Evolutionary conservation across 2,888 invertebrate genomes (phyloP).

Genomic region (Dryococelus australis): DNA sequence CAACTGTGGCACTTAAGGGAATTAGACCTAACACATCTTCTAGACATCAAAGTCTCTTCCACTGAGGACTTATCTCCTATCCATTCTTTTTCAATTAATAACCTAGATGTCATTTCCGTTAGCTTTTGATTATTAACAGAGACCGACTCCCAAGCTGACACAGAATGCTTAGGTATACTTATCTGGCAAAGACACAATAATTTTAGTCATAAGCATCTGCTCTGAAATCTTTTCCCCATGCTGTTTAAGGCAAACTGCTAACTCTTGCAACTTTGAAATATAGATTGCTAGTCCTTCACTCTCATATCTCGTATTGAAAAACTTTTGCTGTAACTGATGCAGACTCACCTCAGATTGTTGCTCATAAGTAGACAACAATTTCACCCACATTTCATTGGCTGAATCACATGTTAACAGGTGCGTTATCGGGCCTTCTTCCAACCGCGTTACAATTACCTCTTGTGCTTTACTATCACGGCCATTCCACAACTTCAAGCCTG

Average conservation of each 20-base stretch:
- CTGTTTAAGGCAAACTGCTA: not conserved
- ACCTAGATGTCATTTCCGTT: not conserved
- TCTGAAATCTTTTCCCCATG: not conserved
- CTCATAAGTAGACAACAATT: not conserved
- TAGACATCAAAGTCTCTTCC: not conserved
- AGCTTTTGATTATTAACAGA: not conserved
- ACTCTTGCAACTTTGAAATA: not conserved
- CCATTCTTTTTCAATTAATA: not conserved
- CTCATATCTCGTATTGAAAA: not conserved
- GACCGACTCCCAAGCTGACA: not conserved
- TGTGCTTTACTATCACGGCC: not conserved
- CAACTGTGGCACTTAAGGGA: not conserved
- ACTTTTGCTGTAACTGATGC: slow-evolving; percentile 1
- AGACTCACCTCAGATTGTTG: not conserved
- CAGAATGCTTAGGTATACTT: not conserved
- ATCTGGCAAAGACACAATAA: not conserved
- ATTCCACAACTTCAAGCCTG: not conserved
- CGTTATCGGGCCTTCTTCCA: not conserved
- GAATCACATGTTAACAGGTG: not conserved
- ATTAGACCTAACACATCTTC: not conserved
- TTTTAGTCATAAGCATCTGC: not conserved
- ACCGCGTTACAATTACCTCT: no score
- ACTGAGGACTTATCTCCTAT: not conserved
- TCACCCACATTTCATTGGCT: not conserved
- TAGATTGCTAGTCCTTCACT: not conserved